A percentile compares a stretch with the other conserved stretches of the same genome.
phyloP scores from a whole-genome alignment of 2,888 invertebrate genomes.

The Eudemis profundana region DNA sequence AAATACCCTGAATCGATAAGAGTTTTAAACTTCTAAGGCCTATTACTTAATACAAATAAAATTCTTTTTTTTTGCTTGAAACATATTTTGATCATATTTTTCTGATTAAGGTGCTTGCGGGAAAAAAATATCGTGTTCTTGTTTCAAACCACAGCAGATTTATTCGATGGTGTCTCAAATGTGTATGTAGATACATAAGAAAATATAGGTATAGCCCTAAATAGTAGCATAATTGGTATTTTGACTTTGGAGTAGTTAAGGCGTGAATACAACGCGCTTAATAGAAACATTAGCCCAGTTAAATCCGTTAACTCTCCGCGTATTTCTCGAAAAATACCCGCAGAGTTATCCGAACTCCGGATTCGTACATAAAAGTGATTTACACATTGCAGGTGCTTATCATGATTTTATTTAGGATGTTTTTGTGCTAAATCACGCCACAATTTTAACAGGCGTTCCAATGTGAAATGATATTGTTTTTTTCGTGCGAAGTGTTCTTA shows the following conservation, averaged over 20 bases:
- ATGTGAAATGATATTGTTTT: background rate
- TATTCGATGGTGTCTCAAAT: no score
- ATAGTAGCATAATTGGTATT: no score
- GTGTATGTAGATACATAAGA: no score
- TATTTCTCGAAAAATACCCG: slow-evolving; percentile 35
- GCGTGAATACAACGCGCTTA: background rate
- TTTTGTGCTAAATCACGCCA: slow-evolving; percentile 28
- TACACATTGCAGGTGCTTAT: slow-evolving; percentile 41
- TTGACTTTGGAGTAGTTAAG: background rate
- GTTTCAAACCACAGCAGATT: no score
- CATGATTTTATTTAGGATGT: slow-evolving; percentile 43
- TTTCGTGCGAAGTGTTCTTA: background rate
- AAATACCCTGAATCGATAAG: no score
- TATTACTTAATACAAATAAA: no score
- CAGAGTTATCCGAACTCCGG: slow-evolving; percentile 19
- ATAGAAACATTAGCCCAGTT: background rate
- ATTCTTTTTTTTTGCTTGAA: no score
- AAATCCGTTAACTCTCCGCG: slow-evolving; percentile 20
- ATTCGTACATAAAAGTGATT: slow-evolving; percentile 42
- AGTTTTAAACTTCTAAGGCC: no score
- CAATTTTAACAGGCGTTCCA: slow-evolving; percentile 7
- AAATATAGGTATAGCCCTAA: no score
- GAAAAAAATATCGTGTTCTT: no score
- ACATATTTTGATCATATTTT: no score
- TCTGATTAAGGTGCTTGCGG: no score